Conservation (phyloP, 1,140 invertebrate genomes). For the Zaprionus ghesquierei region DNA sequence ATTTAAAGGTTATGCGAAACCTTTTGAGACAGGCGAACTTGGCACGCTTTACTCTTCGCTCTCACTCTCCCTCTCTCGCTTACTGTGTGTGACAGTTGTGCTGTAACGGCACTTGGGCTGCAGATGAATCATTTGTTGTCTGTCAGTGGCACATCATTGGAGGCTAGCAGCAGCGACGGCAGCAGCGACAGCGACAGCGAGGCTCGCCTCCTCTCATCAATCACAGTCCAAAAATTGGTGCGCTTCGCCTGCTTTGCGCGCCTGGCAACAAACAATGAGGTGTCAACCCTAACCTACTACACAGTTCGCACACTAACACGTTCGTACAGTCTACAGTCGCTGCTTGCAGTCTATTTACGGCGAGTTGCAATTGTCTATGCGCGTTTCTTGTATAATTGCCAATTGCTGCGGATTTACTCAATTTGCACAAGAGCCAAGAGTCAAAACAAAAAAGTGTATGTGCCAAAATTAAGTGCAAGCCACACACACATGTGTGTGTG, state of each 20-base stretch:
- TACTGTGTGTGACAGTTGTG: conserved; percentile 7
- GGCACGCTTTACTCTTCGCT: too few relatives aligned
- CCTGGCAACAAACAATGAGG: conserved; percentile 16
- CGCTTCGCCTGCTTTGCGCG: background rate
- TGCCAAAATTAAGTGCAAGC: conserved; percentile 76
- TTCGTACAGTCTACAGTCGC: conserved; percentile 15
- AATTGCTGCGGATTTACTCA: conserved; percentile 76
- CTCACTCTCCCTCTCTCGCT: background rate
- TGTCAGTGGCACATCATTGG: conserved; percentile 61
- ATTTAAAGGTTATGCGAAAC: background rate
- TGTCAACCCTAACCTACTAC: conserved; percentile 41
- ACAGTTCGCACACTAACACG: background rate
- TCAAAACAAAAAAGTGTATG: conserved; percentile 41
- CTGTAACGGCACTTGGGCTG: conserved; percentile 16
- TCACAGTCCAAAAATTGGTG: conserved; percentile 40
- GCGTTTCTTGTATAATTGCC: conserved; percentile 73
- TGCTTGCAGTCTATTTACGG: conserved; percentile 40
- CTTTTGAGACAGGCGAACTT: background rate
- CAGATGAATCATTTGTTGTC: conserved; percentile 56
- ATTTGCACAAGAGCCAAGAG: conserved; percentile 62
- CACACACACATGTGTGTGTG: conserved; percentile 10
- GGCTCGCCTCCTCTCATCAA: conserved; percentile 48
- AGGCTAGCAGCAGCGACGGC: conserved; percentile 31
- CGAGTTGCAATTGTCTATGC: conserved; percentile 61
- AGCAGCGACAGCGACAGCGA: background rate